These are phyloP conservation scores for Noturus placidus DNA, from an alignment of 2,113 vertebrate species.

Conservation along the genomic window DNA sequence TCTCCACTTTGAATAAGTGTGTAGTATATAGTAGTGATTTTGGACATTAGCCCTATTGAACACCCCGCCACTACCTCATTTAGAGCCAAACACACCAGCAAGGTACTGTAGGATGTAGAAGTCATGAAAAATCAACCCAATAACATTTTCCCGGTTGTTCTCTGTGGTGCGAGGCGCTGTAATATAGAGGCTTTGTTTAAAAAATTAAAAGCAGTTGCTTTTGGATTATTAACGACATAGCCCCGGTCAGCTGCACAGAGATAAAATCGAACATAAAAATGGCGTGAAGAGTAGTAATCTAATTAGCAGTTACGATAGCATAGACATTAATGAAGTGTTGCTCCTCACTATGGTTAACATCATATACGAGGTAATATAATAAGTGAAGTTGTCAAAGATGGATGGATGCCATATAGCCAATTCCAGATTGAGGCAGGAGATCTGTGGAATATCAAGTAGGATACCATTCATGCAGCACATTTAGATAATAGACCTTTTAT, in stretches of 20 bases:
- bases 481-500: conserved; percentile 2
- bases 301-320: conserved; percentile 65
- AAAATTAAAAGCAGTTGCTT: conserved; percentile 58
- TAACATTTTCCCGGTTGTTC: conserved; percentile 70
- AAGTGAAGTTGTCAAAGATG: conserved; percentile 60
- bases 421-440: conserved; percentile 21
- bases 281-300: conserved; percentile 68
- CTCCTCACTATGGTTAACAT: conserved; percentile 58
- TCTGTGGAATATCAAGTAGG: not conserved
- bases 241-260: conserved; percentile 68
- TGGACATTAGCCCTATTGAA: not conserved
- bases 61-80: not conserved
- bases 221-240: conserved; percentile 70
- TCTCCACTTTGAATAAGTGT: not conserved
- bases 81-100: conserved; percentile 33
- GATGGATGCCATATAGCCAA: conserved; percentile 25
- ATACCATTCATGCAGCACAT: not conserved
- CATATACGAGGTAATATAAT: conserved; percentile 69
- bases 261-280: conserved; percentile 71
- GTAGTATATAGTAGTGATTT: not conserved
- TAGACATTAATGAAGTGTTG: conserved; percentile 65
- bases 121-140: conserved; percentile 72
- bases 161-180: conserved; percentile 64
- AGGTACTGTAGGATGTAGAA: conserved; percentile 29
- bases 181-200: conserved; percentile 73